phyloP scores from a whole-genome alignment of 2,888 invertebrate species.

The Brachycybe producta region DNA sequence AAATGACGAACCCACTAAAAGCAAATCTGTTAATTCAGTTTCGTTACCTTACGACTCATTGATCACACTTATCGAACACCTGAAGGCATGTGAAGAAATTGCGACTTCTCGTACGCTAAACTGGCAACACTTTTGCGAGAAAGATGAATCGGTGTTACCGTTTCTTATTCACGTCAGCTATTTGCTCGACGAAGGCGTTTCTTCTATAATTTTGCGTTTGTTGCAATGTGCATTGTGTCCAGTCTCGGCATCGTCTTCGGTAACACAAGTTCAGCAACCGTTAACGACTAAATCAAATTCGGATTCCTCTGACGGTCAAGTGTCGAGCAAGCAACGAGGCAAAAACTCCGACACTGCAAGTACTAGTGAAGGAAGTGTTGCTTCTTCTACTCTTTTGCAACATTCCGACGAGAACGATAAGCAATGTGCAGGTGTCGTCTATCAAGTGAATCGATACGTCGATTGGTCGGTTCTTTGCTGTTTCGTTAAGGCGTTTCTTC shows the following conservation, averaged over 20 bases:
- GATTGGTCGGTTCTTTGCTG: conserved; percentile 48
- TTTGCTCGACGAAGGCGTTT: conserved; percentile 74
- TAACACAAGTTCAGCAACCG: conserved; percentile 15
- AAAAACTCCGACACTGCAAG: conserved; percentile 8
- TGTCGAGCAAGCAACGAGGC: too few relatives aligned
- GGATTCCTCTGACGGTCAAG: too few relatives aligned
- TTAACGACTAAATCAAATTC: too few relatives aligned
- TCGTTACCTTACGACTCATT: conserved; percentile 71
- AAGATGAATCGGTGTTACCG: conserved; percentile 61
- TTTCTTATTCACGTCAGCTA: conserved; percentile 68
- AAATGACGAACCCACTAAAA: background rate
- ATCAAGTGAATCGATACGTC: conserved; percentile 48
- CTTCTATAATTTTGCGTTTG: conserved; percentile 77
- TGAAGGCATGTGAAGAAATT: conserved; percentile 87
- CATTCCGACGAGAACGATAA: too few relatives aligned
- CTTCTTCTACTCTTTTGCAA: background rate
- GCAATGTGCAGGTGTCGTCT: too few relatives aligned
- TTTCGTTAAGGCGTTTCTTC: conserved; percentile 77
- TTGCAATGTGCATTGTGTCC: conserved; percentile 73
- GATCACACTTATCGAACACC: conserved; percentile 86
- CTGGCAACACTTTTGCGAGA: conserved; percentile 82
- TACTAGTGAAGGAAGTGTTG: background rate
- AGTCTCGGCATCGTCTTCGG: conserved; percentile 5
- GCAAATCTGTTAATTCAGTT: conserved; percentile 16
- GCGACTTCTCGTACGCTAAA: conserved; percentile 80